A percentile compares a stretch with the other conserved stretches of the same genome.
Evolutionary conservation across 1,140 invertebrate genomes (phyloP).

Genomic region (Saccostrea glomerata): DNA sequence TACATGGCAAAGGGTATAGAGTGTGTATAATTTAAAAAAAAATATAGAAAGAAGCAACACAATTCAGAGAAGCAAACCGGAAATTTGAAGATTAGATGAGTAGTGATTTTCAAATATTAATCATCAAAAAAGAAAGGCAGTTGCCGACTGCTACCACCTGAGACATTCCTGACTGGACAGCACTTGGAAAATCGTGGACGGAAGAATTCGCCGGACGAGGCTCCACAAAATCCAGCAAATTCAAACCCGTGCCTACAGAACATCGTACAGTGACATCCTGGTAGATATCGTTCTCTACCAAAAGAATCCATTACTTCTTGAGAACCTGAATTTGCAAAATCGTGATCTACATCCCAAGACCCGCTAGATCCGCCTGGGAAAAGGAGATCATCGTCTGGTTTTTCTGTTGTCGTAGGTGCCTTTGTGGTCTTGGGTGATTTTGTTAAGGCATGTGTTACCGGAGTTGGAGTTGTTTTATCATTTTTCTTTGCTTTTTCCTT

Average conservation of each 20-base stretch:
- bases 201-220: slow-evolving; percentile 8
- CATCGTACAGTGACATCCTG: not conserved
- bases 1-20: too few relatives aligned
- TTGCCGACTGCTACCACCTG: not conserved
- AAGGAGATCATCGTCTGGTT: not conserved
- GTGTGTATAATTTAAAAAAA: too few relatives aligned
- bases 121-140: slow-evolving; percentile 24
- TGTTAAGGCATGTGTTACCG: not conserved
- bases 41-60: too few relatives aligned
- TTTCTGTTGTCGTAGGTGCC: not conserved
- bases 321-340: not conserved
- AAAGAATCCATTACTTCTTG: not conserved
- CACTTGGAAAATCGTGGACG: not conserved
- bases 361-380: not conserved
- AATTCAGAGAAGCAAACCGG: too few relatives aligned
- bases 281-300: not conserved
- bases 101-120: not conserved
- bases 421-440: not conserved
- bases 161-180: not conserved
- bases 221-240: slow-evolving; percentile 8
- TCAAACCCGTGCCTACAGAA: not conserved
- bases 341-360: slow-evolving; percentile 4
- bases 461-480: not conserved
- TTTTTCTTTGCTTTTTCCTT: not conserved
- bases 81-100: too few relatives aligned